Percentiles rank a stretch among this genome's conserved stretches.
These are phyloP conservation scores for Drosophila mauritiana DNA, from an alignment of 1,140 invertebrate genomes.

Conservation along the genomic window DNA sequence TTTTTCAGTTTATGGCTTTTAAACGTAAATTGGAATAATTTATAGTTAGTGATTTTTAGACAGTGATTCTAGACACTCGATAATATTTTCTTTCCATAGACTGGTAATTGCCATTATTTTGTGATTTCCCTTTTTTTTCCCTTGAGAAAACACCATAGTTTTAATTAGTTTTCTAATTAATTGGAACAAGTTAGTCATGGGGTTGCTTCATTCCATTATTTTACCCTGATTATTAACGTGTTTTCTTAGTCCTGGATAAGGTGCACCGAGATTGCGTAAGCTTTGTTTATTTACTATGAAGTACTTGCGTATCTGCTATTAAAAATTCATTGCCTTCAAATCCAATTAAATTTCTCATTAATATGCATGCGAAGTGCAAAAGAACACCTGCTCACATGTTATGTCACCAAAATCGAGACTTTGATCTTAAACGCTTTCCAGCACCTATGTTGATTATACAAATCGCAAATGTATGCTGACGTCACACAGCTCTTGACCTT, in stretches of 20 bases:
- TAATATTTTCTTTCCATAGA: conserved; percentile 9
- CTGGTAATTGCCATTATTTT: conserved; percentile 7
- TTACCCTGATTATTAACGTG: conserved; percentile 46
- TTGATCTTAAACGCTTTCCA: conserved; percentile 21
- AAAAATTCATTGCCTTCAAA: conserved; percentile 76
- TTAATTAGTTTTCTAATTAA: conserved; percentile 49
- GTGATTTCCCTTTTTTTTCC: neutral
- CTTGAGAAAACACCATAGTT: conserved; percentile 23
- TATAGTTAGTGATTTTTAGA: neutral
- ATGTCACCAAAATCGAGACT: conserved; percentile 18
- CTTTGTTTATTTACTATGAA: conserved; percentile 53
- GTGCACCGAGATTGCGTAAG: conserved; percentile 9
- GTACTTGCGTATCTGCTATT: conserved; percentile 61
- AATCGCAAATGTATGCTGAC: conserved; percentile 1
- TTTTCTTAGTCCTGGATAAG: conserved; percentile 8
- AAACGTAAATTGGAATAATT: neutral
- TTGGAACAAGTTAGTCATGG: conserved; percentile 1
- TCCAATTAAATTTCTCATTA: conserved; percentile 81
- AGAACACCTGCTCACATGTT: conserved; percentile 22
- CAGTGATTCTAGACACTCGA: neutral
- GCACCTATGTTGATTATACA: conserved; percentile 16
- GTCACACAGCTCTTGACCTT: conserved; percentile 31
- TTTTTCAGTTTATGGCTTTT: neutral
- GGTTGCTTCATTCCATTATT: conserved; percentile 7
- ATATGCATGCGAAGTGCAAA: conserved; percentile 55